Evolutionary conservation across 2,113 vertebrate species (phyloP).

Genomic region (Ceratotherium simum): DNA sequence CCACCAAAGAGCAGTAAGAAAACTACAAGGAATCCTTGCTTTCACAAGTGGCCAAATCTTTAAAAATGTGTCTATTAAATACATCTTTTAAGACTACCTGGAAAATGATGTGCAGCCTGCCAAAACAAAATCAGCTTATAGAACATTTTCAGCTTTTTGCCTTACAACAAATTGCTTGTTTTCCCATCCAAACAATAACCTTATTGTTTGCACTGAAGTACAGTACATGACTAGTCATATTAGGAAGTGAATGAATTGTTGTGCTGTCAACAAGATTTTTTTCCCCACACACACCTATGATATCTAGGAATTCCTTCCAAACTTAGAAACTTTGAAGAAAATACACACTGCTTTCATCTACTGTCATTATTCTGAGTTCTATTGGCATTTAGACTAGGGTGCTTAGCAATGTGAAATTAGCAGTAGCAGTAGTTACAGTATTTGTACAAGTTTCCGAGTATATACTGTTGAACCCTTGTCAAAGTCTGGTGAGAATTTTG

Average conservation of each 20-base stretch:
- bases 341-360: slow-evolving; percentile 47
- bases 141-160: slow-evolving; percentile 81
- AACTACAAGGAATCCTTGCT: background rate
- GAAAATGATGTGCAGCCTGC: slow-evolving; percentile 53
- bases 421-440: background rate
- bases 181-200: slow-evolving; percentile 86
- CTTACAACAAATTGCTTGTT: slow-evolving; percentile 85
- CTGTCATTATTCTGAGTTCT: slow-evolving; percentile 39
- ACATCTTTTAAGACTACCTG: slow-evolving; percentile 61
- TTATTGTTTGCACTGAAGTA: slow-evolving; percentile 86
- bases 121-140: slow-evolving; percentile 81
- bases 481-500: slow-evolving; percentile 10
- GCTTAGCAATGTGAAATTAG: slow-evolving; percentile 24
- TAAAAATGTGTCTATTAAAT: background rate
- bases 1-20: background rate
- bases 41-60: background rate
- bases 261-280: slow-evolving; percentile 86
- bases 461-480: background rate
- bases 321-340: slow-evolving; percentile 81
- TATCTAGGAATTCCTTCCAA: slow-evolving; percentile 86
- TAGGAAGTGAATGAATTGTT: slow-evolving; percentile 90
- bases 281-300: slow-evolving; percentile 80
- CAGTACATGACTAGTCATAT: slow-evolving; percentile 84
- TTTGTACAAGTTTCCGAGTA: background rate
- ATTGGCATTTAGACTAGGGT: background rate